Evolutionary conservation across 2,888 invertebrate species (phyloP).

Genomic region (Helicoverpa assulta): DNA sequence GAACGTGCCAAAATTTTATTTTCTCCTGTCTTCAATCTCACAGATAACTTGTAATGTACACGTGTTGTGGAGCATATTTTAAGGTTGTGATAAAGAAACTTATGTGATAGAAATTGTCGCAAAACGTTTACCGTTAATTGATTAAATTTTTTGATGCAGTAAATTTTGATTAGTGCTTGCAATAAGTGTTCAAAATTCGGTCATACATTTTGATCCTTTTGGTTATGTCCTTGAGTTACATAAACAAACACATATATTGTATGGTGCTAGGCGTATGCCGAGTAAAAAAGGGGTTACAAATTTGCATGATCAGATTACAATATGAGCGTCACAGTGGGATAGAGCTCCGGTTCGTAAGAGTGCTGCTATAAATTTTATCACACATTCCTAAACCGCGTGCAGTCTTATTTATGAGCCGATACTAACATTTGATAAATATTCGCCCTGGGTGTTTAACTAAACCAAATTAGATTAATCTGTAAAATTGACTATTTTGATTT

Average conservation of each 20-base stretch:
- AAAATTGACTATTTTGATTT: constrained; percentile 56
- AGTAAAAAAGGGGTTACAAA: constrained; percentile 58
- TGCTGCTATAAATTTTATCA: constrained; percentile 82
- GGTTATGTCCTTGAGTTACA: not conserved
- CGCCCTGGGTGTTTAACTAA: constrained; percentile 72
- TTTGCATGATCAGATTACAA: constrained; percentile 75
- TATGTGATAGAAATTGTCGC: constrained; percentile 25
- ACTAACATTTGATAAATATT: constrained; percentile 75
- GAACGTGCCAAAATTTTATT: constrained; percentile 80
- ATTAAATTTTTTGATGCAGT: not conserved
- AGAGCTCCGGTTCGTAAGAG: constrained; percentile 79
- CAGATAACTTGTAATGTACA: constrained; percentile 60
- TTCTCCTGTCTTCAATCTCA: constrained; percentile 64
- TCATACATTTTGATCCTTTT: not conserved
- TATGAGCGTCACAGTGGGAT: constrained; percentile 73
- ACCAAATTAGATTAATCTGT: constrained; percentile 72
- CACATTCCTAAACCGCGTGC: constrained; percentile 79
- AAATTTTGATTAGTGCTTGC: not conserved
- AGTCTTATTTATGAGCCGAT: constrained; percentile 81
- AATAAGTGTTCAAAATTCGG: not conserved
- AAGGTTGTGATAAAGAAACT: constrained; percentile 29
- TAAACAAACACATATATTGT: constrained; percentile 1
- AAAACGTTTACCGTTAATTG: not conserved
- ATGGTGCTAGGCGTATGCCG: constrained; percentile 29
- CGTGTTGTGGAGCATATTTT: constrained; percentile 39